Evolutionary conservation across 2,113 vertebrate genomes (phyloP).

Genomic region (Salvator merianae): DNA sequence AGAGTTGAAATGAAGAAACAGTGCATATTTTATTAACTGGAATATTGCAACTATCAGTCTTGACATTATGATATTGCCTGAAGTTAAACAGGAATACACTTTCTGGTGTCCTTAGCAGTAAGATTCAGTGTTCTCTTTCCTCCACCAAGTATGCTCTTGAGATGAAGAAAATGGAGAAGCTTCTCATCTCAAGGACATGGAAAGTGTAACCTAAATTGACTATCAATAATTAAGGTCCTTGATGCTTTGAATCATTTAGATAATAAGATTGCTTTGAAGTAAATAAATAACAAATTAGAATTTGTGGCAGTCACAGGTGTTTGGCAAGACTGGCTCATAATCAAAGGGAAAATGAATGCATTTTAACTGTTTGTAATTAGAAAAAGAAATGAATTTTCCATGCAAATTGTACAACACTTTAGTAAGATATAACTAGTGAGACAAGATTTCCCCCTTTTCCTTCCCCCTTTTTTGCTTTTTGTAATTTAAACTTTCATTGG

Average conservation of each 20-base stretch:
- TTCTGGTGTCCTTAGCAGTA: slow-evolving; percentile 49
- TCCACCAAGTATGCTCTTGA: slow-evolving; percentile 55
- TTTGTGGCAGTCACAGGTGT: slow-evolving; percentile 83
- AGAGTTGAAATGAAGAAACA: neutral
- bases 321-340: slow-evolving; percentile 75
- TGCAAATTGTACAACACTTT: slow-evolving; percentile 77
- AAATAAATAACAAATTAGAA: slow-evolving; percentile 82
- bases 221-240: slow-evolving; percentile 79
- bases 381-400: slow-evolving; percentile 82
- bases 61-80: slow-evolving; percentile 37
- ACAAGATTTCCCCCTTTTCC: neutral
- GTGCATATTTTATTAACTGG: neutral
- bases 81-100: slow-evolving; percentile 55
- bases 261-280: slow-evolving; percentile 83
- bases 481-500: slow-evolving; percentile 78
- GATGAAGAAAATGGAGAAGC: slow-evolving; percentile 57
- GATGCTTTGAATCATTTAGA: slow-evolving; percentile 75
- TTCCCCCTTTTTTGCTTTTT: slow-evolving; percentile 48
- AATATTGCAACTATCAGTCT: slow-evolving; percentile 46
- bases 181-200: slow-evolving; percentile 63
- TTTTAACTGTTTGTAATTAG: slow-evolving; percentile 79
- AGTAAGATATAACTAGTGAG: slow-evolving; percentile 74
- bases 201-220: slow-evolving; percentile 67
- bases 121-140: slow-evolving; percentile 49
- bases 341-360: slow-evolving; percentile 77